Base-by-base conservation (phyloP, 2,797 vertebrate species). In the Sebastes reedi region DNA sequence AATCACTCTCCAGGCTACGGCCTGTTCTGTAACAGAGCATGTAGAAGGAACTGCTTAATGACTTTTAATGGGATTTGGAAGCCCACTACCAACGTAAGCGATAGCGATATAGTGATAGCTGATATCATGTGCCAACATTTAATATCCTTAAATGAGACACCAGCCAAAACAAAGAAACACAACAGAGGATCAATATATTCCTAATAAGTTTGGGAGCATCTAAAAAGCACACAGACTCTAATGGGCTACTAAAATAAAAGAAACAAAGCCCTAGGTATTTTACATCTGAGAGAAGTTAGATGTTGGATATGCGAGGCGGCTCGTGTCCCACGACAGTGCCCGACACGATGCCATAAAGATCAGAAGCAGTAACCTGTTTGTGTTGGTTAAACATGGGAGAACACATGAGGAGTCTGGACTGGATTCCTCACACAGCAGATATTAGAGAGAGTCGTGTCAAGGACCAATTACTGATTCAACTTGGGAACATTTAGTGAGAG, bases 401-500 rank as follows among this genome's bases (percentile, higher is more conserved):
- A 39, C 10, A 50, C 54, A 24, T 7, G 22, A 75, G 61, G 36
- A 46, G 39, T 67, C 20, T 59, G 56, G n/a, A 55, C 11, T 42
- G 39, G 20, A 54, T 11, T 64, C 71, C 54, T 79, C 68, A 55
- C 71, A 73, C 8, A 67, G 77, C 60, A 83, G 50, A 76, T 84
- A 68, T 66, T 55, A 67, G 62, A 68, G 14, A 82, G 59, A 83
- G 42, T 34, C 3, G 9, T 88, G 89, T 94, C 84, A 92, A 91
- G 77, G 80, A 88, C 89, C 88, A 89, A 89, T 90, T 88, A 87
- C 70, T 81, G 62, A 85, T 83, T 86, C 77, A 81, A 85, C 79
- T 79, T 80, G 87, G 84, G 87, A 84, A 88, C 75, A 80, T 83
- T 87, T 89, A 83, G 74, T 30, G 61, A 83, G 78, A 89, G 55